These are phyloP conservation scores for Rhamnusium bicolor DNA, from an alignment of 2,888 invertebrate genomes.

Conservation along the genomic window DNA sequence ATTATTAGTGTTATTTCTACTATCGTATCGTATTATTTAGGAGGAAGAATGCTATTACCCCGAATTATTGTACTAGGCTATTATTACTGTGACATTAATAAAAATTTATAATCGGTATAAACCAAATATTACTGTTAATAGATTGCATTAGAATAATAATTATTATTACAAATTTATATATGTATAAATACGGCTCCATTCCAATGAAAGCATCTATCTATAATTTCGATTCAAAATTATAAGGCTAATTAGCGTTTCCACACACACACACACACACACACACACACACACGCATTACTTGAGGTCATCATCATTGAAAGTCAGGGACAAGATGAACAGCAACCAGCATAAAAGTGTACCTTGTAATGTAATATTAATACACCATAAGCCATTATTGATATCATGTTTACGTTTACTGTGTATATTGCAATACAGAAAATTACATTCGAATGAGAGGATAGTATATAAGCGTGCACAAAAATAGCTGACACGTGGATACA, in stretches of 20 bases:
- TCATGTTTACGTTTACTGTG: slow-evolving; percentile 42
- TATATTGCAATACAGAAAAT: slow-evolving; percentile 46
- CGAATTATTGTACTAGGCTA: too few relatives aligned
- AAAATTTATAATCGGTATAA: background rate
- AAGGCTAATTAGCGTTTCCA: background rate
- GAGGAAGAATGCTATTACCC: too few relatives aligned
- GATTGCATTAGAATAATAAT: background rate
- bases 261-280: too few relatives aligned
- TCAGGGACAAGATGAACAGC: slow-evolving; percentile 26
- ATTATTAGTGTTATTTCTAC: too few relatives aligned
- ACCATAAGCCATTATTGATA: slow-evolving; percentile 44
- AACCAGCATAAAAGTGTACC: slow-evolving; percentile 29
- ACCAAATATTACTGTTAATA: background rate
- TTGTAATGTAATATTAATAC: slow-evolving; percentile 37
- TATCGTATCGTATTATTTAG: too few relatives aligned
- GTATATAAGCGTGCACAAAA: slow-evolving; percentile 16
- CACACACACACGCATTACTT: background rate
- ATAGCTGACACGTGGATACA: background rate
- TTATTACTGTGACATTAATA: background rate
- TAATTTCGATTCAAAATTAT: background rate
- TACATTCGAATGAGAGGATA: slow-evolving; percentile 22
- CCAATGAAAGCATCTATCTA: background rate
- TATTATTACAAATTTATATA: background rate
- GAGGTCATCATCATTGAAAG: slow-evolving; percentile 2
- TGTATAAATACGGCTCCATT: background rate